Conservation (phyloP, 2,113 vertebrate genomes). For the Passer domesticus region DNA sequence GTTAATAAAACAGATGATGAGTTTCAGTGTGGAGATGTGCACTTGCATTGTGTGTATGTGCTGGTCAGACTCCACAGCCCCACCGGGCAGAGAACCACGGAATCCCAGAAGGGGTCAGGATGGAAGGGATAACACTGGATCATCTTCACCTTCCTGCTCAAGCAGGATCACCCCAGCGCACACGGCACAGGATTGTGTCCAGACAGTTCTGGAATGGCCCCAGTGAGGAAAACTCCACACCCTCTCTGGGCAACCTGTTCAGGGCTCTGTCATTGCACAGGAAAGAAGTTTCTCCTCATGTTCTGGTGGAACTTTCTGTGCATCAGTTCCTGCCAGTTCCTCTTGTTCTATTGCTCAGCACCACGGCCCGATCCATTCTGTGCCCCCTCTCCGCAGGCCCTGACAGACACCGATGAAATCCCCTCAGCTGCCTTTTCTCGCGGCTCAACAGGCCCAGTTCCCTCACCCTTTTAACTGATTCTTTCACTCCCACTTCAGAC, state of each 20-base stretch:
- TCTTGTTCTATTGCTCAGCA: neutral
- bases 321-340: neutral
- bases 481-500: neutral
- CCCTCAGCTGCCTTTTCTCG: neutral
- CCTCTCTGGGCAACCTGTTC: neutral
- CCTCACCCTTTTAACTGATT: neutral
- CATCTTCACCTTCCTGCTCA: neutral
- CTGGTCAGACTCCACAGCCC: neutral
- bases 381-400: neutral
- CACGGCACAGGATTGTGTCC: neutral
- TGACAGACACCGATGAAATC: neutral
- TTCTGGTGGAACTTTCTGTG: neutral
- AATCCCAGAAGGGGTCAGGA: neutral
- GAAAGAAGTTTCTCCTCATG: neutral
- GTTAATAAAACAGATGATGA: fast-evolving
- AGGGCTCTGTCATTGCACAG: neutral
- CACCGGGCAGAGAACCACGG: fast-evolving
- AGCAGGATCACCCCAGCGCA: neutral
- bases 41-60: fast-evolving
- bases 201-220: neutral
- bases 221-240: no score
- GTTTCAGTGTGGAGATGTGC: fast-evolving
- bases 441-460: neutral
- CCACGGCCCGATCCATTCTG: neutral
- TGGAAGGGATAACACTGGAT: neutral